These are phyloP conservation scores for Diabrotica undecimpunctata DNA, from an alignment of 1,140 invertebrate species.

Conservation along the genomic window DNA sequence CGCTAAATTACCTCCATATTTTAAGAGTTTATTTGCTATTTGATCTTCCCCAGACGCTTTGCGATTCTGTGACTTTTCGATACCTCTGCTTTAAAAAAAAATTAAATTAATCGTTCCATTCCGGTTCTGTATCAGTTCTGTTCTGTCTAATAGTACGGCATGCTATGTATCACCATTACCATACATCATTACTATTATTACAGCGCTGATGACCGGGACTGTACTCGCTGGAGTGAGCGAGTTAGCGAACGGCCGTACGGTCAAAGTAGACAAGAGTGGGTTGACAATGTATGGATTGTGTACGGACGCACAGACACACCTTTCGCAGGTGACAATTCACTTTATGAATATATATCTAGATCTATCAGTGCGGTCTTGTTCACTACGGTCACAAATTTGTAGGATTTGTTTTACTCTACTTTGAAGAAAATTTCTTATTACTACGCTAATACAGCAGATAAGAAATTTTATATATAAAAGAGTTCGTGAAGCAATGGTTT, in stretches of 20 bases:
- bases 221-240: constrained; percentile 13
- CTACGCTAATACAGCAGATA: too few species aligned
- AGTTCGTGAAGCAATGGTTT: too few species aligned
- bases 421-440: too few species aligned
- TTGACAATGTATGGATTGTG: constrained; percentile 23
- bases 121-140: background rate
- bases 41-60: too few species aligned
- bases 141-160: background rate
- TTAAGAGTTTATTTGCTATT: too few species aligned
- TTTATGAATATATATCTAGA: constrained; percentile 18
- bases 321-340: constrained; percentile 21
- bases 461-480: too few species aligned
- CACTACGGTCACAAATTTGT: too few species aligned
- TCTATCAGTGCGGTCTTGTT: background rate
- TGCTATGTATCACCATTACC: constrained; percentile 20
- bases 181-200: constrained; percentile 24
- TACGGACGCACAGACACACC: constrained; percentile 17
- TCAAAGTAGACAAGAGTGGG: constrained; percentile 15
- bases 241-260: background rate
- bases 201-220: constrained; percentile 15
- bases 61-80: too few species aligned
- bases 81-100: too few species aligned
- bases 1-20: too few species aligned
- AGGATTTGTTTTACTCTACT: too few species aligned
- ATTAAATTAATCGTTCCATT: background rate